Conservation (phyloP, 2,113 vertebrate genomes). For the Phalacrocorax carbo region DNA sequence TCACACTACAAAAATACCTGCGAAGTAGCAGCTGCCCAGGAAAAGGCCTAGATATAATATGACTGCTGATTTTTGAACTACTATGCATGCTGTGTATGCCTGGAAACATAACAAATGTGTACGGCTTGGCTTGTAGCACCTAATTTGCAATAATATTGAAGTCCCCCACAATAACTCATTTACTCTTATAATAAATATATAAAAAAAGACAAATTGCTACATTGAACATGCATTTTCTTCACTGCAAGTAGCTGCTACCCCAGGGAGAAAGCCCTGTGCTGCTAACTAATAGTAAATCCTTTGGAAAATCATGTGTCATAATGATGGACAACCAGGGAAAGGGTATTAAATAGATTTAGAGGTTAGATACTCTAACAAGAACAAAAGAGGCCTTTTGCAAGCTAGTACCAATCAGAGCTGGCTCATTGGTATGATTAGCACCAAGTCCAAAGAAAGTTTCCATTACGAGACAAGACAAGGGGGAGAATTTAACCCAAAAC, state of each 20-base stretch:
- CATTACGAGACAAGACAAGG: conserved; percentile 21
- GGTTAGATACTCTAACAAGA: conserved; percentile 82
- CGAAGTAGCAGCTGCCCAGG: conserved; percentile 40
- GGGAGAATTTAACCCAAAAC: conserved; percentile 28
- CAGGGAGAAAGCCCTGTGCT: conserved; percentile 78
- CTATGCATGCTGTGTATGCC: conserved; percentile 71
- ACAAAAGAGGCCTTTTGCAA: conserved; percentile 81
- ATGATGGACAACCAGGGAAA: conserved; percentile 84
- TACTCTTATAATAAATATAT: conserved; percentile 88
- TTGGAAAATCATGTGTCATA: conserved; percentile 86
- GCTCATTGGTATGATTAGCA: conserved; percentile 65
- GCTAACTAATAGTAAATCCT: conserved; percentile 85
- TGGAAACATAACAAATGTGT: conserved; percentile 81
- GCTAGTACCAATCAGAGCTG: conserved; percentile 65
- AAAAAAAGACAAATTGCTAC: conserved; percentile 89
- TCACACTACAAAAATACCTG: conserved; percentile 21
- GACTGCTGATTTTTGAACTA: conserved; percentile 69
- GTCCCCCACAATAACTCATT: conserved; percentile 85
- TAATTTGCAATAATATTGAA: conserved; percentile 86
- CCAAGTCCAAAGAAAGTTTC: conserved; percentile 62
- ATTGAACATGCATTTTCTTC: conserved; percentile 85
- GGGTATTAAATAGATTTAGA: conserved; percentile 86
- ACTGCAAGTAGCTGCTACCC: conserved; percentile 80
- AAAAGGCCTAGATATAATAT: conserved; percentile 59
- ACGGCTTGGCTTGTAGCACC: conserved; percentile 72